A percentile compares a stretch with the other conserved stretches of the same genome.
Evolutionary conservation across 53 echinoderm and acorn worm genomes (phyloP).

Genomic region (Stichopus horrens): DNA sequence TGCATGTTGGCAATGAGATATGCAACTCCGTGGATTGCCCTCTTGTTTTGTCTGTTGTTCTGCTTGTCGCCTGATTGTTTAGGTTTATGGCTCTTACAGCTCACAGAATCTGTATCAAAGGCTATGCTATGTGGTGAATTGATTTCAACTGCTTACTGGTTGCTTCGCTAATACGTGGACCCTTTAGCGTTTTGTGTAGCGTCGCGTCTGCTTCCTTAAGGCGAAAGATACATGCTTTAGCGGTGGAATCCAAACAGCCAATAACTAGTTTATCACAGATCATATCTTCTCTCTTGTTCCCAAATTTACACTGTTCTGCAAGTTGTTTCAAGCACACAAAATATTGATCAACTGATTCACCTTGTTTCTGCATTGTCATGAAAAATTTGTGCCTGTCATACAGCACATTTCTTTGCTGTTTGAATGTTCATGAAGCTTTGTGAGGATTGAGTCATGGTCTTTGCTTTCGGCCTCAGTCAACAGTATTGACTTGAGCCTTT

Average conservation of each 20-base stretch:
- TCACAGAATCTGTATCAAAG: not conserved
- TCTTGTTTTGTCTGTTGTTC: not conserved
- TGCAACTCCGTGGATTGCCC: constrained; percentile 50
- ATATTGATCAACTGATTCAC: constrained; percentile 27
- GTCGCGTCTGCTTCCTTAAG: constrained; percentile 39
- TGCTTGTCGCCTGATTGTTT: not conserved
- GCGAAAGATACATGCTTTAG: constrained; percentile 4
- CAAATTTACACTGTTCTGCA: constrained; percentile 30
- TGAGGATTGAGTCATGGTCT: constrained; percentile 32
- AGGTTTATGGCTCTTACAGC: constrained; percentile 6
- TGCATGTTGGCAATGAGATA: constrained; percentile 53
- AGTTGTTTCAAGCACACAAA: constrained; percentile 1
- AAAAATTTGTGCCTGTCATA: constrained; percentile 10
- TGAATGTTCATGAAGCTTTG: constrained; percentile 26
- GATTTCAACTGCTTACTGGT: constrained; percentile 28
- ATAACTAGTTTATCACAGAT: constrained; percentile 23
- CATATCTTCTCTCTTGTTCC: constrained; percentile 14
- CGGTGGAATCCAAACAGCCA: not conserved
- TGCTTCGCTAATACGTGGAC: constrained; percentile 12
- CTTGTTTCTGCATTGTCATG: not conserved
- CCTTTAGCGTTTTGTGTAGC: not conserved
- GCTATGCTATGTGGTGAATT: not conserved
- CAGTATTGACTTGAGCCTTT: not conserved
- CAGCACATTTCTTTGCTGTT: constrained; percentile 14
- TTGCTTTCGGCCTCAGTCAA: constrained; percentile 24